Percentiles rank a stretch among this genome's conserved stretches.
Evolutionary conservation across 2,113 vertebrate species (phyloP).

Genomic region (Nettapus auritus): DNA sequence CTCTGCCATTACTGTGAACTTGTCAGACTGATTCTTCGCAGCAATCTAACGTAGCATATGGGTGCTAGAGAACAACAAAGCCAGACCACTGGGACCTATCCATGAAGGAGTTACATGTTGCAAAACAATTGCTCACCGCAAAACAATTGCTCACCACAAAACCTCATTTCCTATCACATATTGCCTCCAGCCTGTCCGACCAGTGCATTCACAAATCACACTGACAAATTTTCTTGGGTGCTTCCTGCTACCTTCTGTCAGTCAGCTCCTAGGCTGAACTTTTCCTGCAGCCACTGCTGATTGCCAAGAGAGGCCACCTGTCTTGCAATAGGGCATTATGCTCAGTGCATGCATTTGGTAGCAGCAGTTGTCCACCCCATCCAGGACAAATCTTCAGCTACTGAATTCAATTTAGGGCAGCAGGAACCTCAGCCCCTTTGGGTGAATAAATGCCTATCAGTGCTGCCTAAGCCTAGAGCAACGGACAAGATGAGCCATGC

Average conservation of each 20-base stretch:
- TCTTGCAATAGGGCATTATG: background rate
- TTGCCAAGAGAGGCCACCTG: background rate
- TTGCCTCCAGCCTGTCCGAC: background rate
- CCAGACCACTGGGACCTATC: background rate
- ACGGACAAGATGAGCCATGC: background rate
- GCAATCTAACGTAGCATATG: background rate
- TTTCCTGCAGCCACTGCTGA: background rate
- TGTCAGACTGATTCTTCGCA: background rate
- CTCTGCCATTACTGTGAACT: background rate
- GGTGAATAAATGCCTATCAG: background rate
- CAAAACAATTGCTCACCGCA: background rate
- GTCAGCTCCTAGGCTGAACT: background rate
- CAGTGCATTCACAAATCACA: background rate
- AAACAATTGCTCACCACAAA: background rate
- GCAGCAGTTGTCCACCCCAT: background rate
- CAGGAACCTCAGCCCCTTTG: background rate
- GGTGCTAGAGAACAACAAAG: background rate
- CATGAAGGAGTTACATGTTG: background rate
- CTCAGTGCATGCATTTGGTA: background rate
- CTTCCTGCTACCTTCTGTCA: background rate
- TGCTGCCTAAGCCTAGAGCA: background rate
- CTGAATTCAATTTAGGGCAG: background rate
- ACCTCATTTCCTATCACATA: background rate
- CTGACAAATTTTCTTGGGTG: background rate
- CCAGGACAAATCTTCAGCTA: background rate